phyloP scores from a whole-genome alignment of 2,797 vertebrate genomes.

The Tokudaia muenninki region DNA sequence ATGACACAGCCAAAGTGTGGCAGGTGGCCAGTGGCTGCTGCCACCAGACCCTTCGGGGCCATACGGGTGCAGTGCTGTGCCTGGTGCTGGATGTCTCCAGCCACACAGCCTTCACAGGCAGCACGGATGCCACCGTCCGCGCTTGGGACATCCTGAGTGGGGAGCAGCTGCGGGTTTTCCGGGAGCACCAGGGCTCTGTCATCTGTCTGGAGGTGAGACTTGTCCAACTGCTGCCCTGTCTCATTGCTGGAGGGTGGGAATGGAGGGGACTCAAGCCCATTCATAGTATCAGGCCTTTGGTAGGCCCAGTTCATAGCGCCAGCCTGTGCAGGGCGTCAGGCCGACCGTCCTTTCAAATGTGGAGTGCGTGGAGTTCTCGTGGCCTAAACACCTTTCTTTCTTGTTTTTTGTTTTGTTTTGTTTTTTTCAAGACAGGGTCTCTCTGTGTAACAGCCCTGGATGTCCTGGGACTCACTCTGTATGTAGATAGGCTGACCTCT shows the following conservation, averaged over 20 bases:
- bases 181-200: constrained; percentile 91
- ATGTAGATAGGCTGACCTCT: background rate
- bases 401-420: background rate
- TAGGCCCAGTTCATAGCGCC: background rate
- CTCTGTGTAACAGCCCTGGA: background rate
- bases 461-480: background rate
- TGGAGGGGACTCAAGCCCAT: too few species aligned
- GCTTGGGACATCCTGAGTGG: constrained; percentile 91
- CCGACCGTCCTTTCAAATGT: background rate
- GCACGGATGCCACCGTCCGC: constrained; percentile 90
- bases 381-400: background rate
- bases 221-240: constrained; percentile 24
- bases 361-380: background rate
- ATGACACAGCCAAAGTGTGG: constrained; percentile 91
- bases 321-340: background rate
- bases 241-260: too few species aligned
- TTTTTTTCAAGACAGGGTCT: background rate
- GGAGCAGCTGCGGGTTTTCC: constrained; percentile 89
- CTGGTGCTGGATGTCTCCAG: constrained; percentile 87
- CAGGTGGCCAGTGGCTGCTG: constrained; percentile 91
- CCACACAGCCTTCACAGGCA: constrained; percentile 90
- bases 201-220: constrained; percentile 91
- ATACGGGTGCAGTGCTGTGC: constrained; percentile 90
- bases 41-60: constrained; percentile 90
- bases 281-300: too few species aligned